A percentile compares a stretch with the other conserved stretches of the same genome.
Conservation (phyloP, 1,140 invertebrate genomes). For the Musca domestica region DNA sequence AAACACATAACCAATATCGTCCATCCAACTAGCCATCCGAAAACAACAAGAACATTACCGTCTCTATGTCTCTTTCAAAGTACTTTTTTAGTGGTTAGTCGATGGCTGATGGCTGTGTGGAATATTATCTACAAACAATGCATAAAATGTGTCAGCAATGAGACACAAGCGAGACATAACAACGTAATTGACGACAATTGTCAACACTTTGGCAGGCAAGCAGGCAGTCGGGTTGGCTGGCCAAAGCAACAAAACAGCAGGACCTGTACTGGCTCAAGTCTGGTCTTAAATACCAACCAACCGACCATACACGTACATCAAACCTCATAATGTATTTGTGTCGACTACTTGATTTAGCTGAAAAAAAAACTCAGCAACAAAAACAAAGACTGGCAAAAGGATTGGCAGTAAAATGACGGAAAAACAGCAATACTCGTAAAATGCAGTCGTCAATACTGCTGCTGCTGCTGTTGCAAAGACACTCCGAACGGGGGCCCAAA, state of each 20-base stretch:
- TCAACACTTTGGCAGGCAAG: slow-evolving; percentile 38
- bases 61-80: too few relatives aligned
- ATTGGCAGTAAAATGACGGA: slow-evolving; percentile 7
- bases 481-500: not conserved
- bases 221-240: too few relatives aligned
- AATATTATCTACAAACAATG: slow-evolving; percentile 12
- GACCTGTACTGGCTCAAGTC: not conserved
- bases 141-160: slow-evolving; percentile 21
- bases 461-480: too few relatives aligned
- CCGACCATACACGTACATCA: not conserved
- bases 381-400: not conserved
- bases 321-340: not conserved
- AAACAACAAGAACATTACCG: not conserved
- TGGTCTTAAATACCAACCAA: not conserved
- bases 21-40: not conserved
- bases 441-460: too few relatives aligned
- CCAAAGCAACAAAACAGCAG: not conserved
- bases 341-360: not conserved
- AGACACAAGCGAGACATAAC: slow-evolving; percentile 37
- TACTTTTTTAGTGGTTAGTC: too few relatives aligned
- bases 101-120: not conserved
- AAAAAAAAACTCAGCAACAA: not conserved
- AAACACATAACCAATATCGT: not conserved
- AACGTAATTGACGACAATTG: slow-evolving; percentile 50
- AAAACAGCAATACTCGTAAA: not conserved